phyloP scores from a whole-genome alignment of 2,888 invertebrate genomes.

The Andrena flavipes region DNA sequence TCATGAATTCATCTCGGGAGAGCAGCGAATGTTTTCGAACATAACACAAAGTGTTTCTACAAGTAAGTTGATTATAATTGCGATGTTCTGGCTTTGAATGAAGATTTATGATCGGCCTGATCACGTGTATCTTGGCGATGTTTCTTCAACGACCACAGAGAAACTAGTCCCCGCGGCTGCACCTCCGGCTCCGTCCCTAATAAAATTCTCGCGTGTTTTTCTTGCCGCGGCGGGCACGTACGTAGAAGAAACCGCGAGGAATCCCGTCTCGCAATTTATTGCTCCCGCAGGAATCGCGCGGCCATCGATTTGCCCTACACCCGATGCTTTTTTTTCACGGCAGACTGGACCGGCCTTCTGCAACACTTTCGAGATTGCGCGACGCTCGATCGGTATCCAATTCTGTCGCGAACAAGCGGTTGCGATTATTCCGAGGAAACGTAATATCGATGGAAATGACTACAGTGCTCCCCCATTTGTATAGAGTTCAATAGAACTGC shows the following conservation, averaged over 20 bases:
- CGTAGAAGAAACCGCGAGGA: constrained; percentile 48
- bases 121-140: background rate
- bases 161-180: constrained; percentile 19
- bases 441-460: background rate
- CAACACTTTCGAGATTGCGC: constrained; percentile 25
- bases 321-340: constrained; percentile 47
- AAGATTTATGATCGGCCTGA: background rate
- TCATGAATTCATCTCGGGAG: background rate
- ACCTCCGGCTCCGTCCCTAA: constrained; percentile 21
- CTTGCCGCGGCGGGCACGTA: constrained; percentile 8
- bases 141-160: background rate
- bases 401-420: background rate
- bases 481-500: background rate
- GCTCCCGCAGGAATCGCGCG: constrained; percentile 61
- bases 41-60: background rate
- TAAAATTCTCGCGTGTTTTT: constrained; percentile 52
- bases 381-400: background rate
- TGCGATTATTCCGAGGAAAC: background rate
- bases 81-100: background rate
- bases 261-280: constrained; percentile 65
- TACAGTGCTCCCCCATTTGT: background rate
- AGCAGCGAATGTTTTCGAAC: background rate
- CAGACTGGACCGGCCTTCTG: background rate
- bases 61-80: background rate
- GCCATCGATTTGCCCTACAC: constrained; percentile 53